These are phyloP conservation scores for Aleiodes testaceus DNA, from an alignment of 2,888 invertebrate genomes.

Conservation along the genomic window DNA sequence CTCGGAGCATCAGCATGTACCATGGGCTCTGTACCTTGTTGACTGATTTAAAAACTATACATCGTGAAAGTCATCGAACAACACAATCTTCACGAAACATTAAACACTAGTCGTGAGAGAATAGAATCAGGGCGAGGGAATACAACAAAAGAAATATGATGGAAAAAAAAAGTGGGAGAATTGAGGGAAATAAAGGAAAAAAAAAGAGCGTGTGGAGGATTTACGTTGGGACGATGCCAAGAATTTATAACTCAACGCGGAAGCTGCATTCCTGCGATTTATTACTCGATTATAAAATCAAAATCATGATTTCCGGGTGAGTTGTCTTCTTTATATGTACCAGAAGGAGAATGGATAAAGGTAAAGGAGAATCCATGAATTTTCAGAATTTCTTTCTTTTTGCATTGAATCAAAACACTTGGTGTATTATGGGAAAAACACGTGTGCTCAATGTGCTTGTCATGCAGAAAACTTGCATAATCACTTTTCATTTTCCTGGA, in stretches of 20 bases:
- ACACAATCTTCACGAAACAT: constrained; percentile 13
- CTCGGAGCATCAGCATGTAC: neutral
- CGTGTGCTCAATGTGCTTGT: neutral
- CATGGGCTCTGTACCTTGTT: neutral
- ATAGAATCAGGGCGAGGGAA: too few relatives aligned
- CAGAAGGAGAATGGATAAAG: neutral
- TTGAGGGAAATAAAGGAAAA: neutral
- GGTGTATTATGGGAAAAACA: neutral
- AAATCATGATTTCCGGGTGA: constrained; percentile 28
- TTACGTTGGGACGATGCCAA: constrained; percentile 28
- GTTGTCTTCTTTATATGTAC: constrained; percentile 23
- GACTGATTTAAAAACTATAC: constrained; percentile 29
- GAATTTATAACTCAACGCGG: constrained; percentile 34
- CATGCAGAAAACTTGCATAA: too few relatives aligned
- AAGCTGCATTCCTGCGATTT: constrained; percentile 30
- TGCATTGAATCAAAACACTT: constrained; percentile 1
- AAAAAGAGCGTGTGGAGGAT: constrained; percentile 22
- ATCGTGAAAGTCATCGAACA: constrained; percentile 10
- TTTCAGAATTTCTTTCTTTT: neutral
- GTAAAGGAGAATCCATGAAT: constrained; percentile 9
- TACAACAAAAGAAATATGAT: neutral
- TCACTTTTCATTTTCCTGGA: too few relatives aligned
- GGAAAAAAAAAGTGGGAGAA: neutral
- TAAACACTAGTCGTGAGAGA: constrained; percentile 17
- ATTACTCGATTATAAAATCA: constrained; percentile 35